These are phyloP conservation scores for Acyrthosiphon pisum DNA, from an alignment of 1,140 invertebrate species.

Conservation along the genomic window DNA sequence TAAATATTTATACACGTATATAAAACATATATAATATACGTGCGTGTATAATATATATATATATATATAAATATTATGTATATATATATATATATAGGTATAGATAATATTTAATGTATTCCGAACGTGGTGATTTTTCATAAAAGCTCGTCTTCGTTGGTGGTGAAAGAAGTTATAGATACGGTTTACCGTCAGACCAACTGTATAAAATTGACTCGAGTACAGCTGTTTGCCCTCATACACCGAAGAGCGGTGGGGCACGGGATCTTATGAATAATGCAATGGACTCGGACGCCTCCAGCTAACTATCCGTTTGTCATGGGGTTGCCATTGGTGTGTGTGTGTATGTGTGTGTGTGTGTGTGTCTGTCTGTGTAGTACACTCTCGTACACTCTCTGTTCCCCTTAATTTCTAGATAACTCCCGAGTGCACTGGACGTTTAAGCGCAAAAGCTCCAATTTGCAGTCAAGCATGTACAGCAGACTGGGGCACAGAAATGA, in stretches of 20 bases:
- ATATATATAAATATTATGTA: not conserved
- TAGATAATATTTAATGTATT: conserved; percentile 42
- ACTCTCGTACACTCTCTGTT: not conserved
- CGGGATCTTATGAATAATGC: conserved; percentile 43
- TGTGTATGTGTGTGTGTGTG: not conserved
- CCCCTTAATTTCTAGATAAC: conserved; percentile 2
- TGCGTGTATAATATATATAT: not conserved
- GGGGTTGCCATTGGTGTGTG: not conserved
- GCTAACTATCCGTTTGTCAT: conserved; percentile 55
- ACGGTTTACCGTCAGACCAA: conserved; percentile 3
- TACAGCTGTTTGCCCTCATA: conserved; percentile 47
- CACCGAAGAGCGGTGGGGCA: not conserved
- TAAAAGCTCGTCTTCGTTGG: conserved; percentile 28
- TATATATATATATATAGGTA: not conserved
- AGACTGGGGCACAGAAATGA: not conserved
- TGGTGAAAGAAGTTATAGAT: conserved; percentile 30
- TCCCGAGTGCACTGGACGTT: conserved; percentile 9
- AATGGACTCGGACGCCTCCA: conserved; percentile 15
- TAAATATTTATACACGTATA: conserved; percentile 30
- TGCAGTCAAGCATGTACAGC: not conserved
- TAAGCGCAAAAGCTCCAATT: conserved; percentile 8
- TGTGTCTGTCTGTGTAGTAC: not conserved
- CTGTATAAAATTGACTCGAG: conserved; percentile 40
- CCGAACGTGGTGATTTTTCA: conserved; percentile 52
- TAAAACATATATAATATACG: not conserved